phyloP scores from a whole-genome alignment of 2,113 vertebrate genomes.

The Danionella cerebrum region DNA sequence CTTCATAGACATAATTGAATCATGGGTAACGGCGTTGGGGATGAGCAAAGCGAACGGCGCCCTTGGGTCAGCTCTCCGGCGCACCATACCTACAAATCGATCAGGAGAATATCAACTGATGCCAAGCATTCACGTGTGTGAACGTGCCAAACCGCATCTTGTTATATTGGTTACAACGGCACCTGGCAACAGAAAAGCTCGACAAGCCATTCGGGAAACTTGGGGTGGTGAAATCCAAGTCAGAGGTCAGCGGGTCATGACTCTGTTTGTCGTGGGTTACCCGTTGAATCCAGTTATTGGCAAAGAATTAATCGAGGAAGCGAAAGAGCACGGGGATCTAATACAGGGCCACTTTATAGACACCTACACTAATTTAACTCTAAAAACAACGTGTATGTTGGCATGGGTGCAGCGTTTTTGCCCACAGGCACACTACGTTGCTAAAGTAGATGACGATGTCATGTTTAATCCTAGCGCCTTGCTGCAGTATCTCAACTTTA shows the following conservation, averaged over 20 bases:
- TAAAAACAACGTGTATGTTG: conserved; percentile 76
- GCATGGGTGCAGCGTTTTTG: conserved; percentile 71
- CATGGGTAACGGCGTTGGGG: conserved; percentile 55
- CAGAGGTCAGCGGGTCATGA: conserved; percentile 62
- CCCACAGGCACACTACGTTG: conserved; percentile 66
- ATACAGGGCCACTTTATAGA: conserved; percentile 76
- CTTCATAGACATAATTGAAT: conserved; percentile 63
- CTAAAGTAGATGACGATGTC: conserved; percentile 85
- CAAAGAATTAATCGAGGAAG: conserved; percentile 63
- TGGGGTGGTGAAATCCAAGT: conserved; percentile 70
- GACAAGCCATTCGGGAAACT: conserved; percentile 72
- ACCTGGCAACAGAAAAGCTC: conserved; percentile 59
- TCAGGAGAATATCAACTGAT: conserved; percentile 63
- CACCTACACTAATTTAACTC: conserved; percentile 78
- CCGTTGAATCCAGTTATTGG: conserved; percentile 44
- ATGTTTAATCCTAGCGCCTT: conserved; percentile 73
- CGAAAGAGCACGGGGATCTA: conserved; percentile 63
- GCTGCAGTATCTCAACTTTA: conserved; percentile 59
- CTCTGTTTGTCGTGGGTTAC: conserved; percentile 74
- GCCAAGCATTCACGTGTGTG: conserved; percentile 57
- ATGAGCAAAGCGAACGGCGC: conserved; percentile 43
- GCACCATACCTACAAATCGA: conserved; percentile 50
- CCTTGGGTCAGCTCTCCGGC: conserved; percentile 43
- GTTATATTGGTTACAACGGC: conserved; percentile 71
- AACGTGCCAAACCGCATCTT: conserved; percentile 65